Base-by-base conservation (phyloP, 2,797 vertebrate species). In the Bovichtus diacanthus region DNA sequence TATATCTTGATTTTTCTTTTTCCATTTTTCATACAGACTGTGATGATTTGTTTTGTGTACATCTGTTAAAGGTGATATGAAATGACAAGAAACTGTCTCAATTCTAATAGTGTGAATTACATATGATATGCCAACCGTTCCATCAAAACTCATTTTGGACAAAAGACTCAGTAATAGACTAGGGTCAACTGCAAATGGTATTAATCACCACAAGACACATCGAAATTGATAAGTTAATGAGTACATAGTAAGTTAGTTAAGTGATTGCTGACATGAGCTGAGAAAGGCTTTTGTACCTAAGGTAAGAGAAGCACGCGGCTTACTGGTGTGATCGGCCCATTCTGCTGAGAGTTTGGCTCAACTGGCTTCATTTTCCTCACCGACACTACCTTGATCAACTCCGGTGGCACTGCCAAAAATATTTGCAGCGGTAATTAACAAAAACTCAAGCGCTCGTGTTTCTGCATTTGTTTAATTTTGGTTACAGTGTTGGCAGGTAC, bases 351-450 rank as follows among this genome's bases (percentile, higher is more conserved):
- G 23, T 70, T 69, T 75, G 47, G 59, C 70, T 39, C 41, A 78
- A 43, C 44, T 78, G 64, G 64, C 81, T 82, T 56, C 46, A 54
- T 43, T 76, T 74, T 81, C 56, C 62, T 84, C 71, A 18, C 64
- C 62, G 53, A 72, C 46, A 63, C 41, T 38, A 79, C 74, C 76
- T 85, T 80, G 68, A 83, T 83, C 70, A 84, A 78, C 77, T 76
- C 31, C 61, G 70, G 54, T 1, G 2, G 15, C 53, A 31, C 76
- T 83, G 81, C 79, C 87, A 84, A 81, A 71, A 82, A 59, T 65
- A 87, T 80, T 73, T 85, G 64, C 61, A 78, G 62, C n/a, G 64
- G 70, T 81, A 82, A 87, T 87, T 83, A 83, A 77, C 79, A 81
- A 70, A 87, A 82, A 85, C 29, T 31, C 53, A 81, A 72, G 60